Evolutionary conservation across 2,113 vertebrate genomes (phyloP), one percentile per base, ranked within the genome.

Genomic region (Paraplagusia blochii): DNA sequence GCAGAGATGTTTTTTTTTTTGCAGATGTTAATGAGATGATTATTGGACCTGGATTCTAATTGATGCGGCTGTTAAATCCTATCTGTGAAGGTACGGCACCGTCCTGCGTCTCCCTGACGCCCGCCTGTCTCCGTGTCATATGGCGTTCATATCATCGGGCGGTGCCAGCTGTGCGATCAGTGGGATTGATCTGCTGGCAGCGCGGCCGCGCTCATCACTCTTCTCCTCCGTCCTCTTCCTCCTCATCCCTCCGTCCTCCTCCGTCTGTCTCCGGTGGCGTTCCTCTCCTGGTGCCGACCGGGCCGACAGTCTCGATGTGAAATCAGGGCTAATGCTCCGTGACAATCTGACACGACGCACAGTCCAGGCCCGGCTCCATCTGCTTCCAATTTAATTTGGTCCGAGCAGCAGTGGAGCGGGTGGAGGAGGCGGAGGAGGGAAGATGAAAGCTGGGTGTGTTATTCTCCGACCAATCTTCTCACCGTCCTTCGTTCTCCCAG

Each of bases 341-440:
- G 66, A 82, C 78, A 84, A 85, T 89, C 90, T 87, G 80, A 80
- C 70, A 87, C 85, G 79, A 86, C 54, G 77, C 75, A 77, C 79
- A 57, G 1, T 69, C 54, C 65, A 63, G 72, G 76, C 78, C 79
- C 58, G 70, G 62, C 81, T 91, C 89, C 90, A 89, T 87, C 83
- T 91, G 90, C 82, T 90, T 93, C 92, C 22, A 74, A 91, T 93
- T 93, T 90, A 88, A 92, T 91, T 87, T 83, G 75, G 85, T 80
- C 75, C 58, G 88, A 74, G 79, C 52, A 74, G 60, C 44, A 22
- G 68, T 53, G 60, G 65, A 14, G 10, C 14, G 48, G 14, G 14
- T 39, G 15, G 16, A 5, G 53, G 35, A 42, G 54, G 18, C 47
- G 53, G 0, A 39, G 61, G 38, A 50, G 43, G 44, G 16, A 51